Percentiles rank a stretch among this genome's conserved stretches.
Evolutionary conservation across 2,888 invertebrate species (phyloP).

Genomic region (Ramazzottius varieornatus): DNA sequence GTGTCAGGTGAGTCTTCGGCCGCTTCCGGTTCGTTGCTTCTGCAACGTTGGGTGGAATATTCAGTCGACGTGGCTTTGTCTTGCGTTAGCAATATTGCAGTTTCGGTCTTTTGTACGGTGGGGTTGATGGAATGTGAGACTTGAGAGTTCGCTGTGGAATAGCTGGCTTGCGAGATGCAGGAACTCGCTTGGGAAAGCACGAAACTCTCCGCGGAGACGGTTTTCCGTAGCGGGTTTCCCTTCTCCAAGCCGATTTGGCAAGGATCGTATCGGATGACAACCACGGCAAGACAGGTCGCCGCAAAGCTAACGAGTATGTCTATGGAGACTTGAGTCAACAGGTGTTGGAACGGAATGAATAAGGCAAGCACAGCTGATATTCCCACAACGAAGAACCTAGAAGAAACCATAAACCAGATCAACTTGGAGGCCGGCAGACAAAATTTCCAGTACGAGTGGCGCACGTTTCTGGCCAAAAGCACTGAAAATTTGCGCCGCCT

Average conservation of each 20-base stretch:
- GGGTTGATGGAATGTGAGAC: not conserved
- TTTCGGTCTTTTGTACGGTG: not conserved
- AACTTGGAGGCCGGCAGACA: not conserved
- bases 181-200: not conserved
- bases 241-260: not conserved
- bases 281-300: not conserved
- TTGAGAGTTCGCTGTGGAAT: not conserved
- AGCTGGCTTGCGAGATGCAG: not conserved
- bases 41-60: not conserved
- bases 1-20: not conserved
- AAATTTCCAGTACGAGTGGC: too few relatives aligned
- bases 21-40: too few relatives aligned
- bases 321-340: not conserved
- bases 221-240: not conserved
- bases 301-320: not conserved
- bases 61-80: not conserved
- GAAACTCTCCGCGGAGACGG: not conserved
- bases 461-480: too few relatives aligned
- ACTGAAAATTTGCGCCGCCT: too few relatives aligned
- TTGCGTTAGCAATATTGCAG: not conserved
- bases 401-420: too few relatives aligned
- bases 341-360: not conserved
- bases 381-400: not conserved
- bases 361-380: not conserved
- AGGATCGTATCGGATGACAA: not conserved